These are phyloP conservation scores for Rotaria macrura DNA, from an alignment of 2,888 invertebrate genomes.

Conservation along the genomic window DNA sequence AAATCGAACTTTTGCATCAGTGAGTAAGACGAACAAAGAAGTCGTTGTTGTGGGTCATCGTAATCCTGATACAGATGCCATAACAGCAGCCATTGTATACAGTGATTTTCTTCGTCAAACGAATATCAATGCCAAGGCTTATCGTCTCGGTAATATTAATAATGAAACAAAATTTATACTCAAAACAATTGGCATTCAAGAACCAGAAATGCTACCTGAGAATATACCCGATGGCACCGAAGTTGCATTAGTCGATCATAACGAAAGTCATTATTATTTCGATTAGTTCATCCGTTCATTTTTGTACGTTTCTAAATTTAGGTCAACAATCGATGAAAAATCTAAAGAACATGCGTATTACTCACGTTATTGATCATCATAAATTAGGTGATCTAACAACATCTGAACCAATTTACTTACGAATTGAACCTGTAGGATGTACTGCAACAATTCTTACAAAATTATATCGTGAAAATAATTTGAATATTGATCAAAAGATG, in stretches of 20 bases:
- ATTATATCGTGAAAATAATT: constrained; percentile 9
- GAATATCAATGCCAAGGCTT: neutral
- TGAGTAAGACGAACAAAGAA: neutral
- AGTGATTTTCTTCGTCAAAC: neutral
- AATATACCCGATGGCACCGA: neutral
- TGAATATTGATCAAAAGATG: neutral
- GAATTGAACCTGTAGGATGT: neutral
- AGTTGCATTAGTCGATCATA: constrained; percentile 15
- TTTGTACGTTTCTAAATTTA: neutral
- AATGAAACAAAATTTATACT: constrained; percentile 13
- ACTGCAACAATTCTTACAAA: neutral
- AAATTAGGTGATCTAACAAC: neutral
- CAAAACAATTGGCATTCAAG: neutral
- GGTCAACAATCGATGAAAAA: neutral
- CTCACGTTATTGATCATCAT: constrained; percentile 16
- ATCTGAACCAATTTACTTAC: neutral
- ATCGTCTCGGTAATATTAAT: neutral
- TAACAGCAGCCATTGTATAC: neutral
- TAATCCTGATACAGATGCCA: constrained; percentile 10
- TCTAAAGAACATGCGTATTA: neutral
- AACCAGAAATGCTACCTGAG: neutral
- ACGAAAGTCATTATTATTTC: neutral
- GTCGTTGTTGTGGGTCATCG: neutral
- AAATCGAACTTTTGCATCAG: too few species aligned
- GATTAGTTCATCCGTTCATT: neutral